Evolutionary conservation across 2,888 invertebrate genomes (phyloP).

Genomic region (Drosophila paracracens): DNA sequence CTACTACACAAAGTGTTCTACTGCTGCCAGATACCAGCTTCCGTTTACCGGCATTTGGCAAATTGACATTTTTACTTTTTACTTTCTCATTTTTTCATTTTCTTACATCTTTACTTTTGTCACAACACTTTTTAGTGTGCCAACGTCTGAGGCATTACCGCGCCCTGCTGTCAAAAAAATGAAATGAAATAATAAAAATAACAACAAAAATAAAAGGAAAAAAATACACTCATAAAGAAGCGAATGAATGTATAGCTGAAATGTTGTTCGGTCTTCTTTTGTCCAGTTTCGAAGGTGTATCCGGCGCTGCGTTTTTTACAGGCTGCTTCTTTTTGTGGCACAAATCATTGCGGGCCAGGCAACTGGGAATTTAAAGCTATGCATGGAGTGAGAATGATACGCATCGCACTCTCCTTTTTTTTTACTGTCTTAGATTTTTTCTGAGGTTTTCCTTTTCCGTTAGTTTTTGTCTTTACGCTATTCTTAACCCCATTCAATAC

Average conservation of each 20-base stretch:
- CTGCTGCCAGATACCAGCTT: conserved; percentile 47
- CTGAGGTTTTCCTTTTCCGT: conserved; percentile 22
- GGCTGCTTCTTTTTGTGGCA: conserved; percentile 17
- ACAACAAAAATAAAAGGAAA: conserved; percentile 7
- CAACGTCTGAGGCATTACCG: conserved; percentile 14
- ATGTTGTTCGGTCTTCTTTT: conserved; percentile 35
- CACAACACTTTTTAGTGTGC: conserved; percentile 55
- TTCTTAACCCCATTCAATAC: conserved; percentile 52
- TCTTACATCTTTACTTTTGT: conserved; percentile 42
- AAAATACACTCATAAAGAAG: conserved; percentile 48
- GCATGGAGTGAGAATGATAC: conserved; percentile 26
- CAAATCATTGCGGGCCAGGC: conserved; percentile 48
- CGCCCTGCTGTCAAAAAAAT: conserved; percentile 23
- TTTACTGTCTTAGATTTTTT: conserved; percentile 5
- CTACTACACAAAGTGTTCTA: conserved; percentile 47
- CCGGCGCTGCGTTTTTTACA: conserved; percentile 11
- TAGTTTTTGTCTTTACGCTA: conserved; percentile 64
- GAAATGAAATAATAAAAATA: conserved; percentile 6
- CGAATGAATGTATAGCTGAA: conserved; percentile 31
- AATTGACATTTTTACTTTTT: conserved; percentile 74
- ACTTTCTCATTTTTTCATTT: conserved; percentile 13
- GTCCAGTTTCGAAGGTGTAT: conserved; percentile 44
- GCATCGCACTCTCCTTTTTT: conserved; percentile 33
- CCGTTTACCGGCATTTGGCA: conserved; percentile 72
- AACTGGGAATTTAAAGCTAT: conserved; percentile 50